Evolutionary conservation across 2,888 invertebrate genomes (phyloP).

Genomic region (Lasius fuliginosus): DNA sequence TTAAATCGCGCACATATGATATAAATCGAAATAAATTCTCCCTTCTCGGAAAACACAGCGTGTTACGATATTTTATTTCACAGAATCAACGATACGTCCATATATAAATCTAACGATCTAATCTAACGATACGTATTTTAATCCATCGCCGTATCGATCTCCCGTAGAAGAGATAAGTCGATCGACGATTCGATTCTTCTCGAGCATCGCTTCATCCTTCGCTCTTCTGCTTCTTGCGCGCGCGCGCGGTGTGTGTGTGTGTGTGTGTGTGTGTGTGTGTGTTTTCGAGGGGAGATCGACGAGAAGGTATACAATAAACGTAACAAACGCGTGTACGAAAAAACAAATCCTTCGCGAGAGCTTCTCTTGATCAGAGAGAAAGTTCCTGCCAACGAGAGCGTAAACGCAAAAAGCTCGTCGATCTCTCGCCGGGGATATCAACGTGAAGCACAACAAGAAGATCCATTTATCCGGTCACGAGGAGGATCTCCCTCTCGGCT

Average conservation of each 20-base stretch:
- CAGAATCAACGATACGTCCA: neutral
- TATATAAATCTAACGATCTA: too few relatives aligned
- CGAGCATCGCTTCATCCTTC: conserved; percentile 25
- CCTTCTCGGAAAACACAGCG: neutral
- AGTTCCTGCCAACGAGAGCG: neutral
- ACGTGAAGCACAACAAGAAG: conserved; percentile 56
- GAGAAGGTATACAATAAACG: neutral
- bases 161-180: neutral
- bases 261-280: too few relatives aligned
- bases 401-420: conserved; percentile 25
- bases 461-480: conserved; percentile 59
- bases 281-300: conserved; percentile 26
- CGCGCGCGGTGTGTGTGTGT: too few relatives aligned
- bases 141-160: conserved; percentile 14
- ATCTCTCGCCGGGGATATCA: conserved; percentile 56
- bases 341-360: conserved; percentile 26
- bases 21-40: neutral
- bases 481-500: conserved; percentile 57
- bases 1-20: neutral
- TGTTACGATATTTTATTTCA: neutral
- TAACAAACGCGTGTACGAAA: conserved; percentile 10
- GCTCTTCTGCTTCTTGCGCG: conserved; percentile 9
- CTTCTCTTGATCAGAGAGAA: conserved; percentile 18
- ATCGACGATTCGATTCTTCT: neutral
- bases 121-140: too few relatives aligned